phyloP scores from a whole-genome alignment of 2,113 vertebrate species.

The Dryoscopus gambensis region DNA sequence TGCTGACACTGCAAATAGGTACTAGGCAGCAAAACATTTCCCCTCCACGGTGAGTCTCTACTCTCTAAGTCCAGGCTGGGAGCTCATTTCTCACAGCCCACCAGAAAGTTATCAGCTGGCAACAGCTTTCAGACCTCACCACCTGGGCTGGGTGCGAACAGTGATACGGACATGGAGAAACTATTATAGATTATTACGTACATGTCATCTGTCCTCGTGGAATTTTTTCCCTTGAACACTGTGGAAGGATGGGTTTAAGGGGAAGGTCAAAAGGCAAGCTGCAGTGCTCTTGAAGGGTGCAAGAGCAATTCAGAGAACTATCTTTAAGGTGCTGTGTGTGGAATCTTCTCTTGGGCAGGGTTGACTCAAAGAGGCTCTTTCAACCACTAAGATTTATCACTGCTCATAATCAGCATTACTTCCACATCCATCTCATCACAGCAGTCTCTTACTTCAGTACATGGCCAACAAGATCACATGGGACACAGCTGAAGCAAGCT shows the following conservation, averaged over 20 bases:
- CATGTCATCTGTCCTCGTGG: background rate
- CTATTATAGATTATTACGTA: background rate
- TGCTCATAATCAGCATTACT: background rate
- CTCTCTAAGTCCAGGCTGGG: background rate
- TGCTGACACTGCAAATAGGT: background rate
- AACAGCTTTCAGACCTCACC: background rate
- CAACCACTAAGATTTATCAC: background rate
- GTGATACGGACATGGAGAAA: accelerated
- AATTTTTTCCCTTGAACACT: background rate
- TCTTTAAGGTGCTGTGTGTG: background rate
- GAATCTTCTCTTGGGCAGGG: background rate
- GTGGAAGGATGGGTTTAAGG: background rate
- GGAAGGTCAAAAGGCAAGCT: background rate
- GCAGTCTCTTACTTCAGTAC: background rate
- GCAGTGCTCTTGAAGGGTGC: background rate
- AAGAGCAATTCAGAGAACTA: background rate
- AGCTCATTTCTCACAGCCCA: background rate
- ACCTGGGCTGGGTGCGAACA: background rate
- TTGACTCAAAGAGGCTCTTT: background rate
- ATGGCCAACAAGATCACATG: background rate
- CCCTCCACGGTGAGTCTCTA: background rate
- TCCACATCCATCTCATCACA: background rate
- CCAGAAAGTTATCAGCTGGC: background rate
- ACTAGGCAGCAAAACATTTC: background rate
- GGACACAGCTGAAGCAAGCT: background rate